Evolutionary conservation across 2,888 invertebrate species (phyloP), one percentile per base, ranked within the genome.

Genomic region (Alsophila aescularia): DNA sequence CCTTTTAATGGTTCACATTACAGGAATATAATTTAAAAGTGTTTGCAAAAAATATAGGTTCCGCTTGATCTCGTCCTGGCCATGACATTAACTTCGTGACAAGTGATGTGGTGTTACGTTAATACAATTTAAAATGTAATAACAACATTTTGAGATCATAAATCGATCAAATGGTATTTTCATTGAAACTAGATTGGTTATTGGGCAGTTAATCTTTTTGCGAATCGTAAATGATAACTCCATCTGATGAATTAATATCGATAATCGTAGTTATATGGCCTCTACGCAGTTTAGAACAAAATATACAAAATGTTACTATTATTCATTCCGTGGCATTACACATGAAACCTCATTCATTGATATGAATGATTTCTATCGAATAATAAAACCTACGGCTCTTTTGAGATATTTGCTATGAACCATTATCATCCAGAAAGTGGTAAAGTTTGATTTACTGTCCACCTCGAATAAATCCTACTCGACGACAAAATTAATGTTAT

Each of bases 81-180:
- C 67, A 54, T 67, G 67, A 62, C 64, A 65, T 67, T 64, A 60
- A 41, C 53, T 35, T 51, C 16, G 18, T 12, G 27, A 40, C 34
- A 37, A n/a, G n/a, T n/a, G 24, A 7, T 39, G 47, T 13, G 7
- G 34, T 54, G 48, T 48, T 55, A 49, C 55, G 49, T 42, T 44
- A 1, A 24, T 59, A 34, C 50, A 44, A 41, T 41, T 41, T 27
- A 21, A 15, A 39, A 41, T 15, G 32, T 32, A 49, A 49, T 49
- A 49, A 27, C 34, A 12, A 16, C 15, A 35, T 34, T 5, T 13
- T 36, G 29, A 12, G 16, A 44, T 40, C 51, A 39, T 43, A 37
- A 43, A 43, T 44, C 32, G 52, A 52, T 43, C 12, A 42, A 49
- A 32, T 49, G n/a, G n/a, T 40, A 5, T 15, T 24, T 31, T 31